phyloP scores from a whole-genome alignment of 2,113 vertebrate genomes.

The Centrocercus urophasianus region DNA sequence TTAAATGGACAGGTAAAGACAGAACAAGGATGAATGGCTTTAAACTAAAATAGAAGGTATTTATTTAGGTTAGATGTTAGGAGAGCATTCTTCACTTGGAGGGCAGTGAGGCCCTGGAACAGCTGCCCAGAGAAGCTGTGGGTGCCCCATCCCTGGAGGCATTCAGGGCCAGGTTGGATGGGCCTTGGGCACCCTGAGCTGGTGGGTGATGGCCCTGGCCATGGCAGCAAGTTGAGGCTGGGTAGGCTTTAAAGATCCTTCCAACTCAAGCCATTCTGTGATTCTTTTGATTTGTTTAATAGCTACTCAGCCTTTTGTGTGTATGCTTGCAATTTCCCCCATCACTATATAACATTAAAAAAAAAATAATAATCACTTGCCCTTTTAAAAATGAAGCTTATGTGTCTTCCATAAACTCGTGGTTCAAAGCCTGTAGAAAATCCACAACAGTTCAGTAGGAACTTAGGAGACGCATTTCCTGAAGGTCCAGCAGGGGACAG shows the following conservation, averaged over 20 bases:
- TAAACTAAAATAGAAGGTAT: neutral
- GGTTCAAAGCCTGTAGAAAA: neutral
- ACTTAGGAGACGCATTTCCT: neutral
- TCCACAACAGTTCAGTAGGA: neutral
- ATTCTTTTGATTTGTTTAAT: neutral
- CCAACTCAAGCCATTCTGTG: neutral
- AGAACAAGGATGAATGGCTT: neutral
- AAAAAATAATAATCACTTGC: accelerated
- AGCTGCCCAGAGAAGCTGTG: neutral
- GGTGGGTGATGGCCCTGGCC: neutral
- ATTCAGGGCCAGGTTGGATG: neutral
- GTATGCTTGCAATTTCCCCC: neutral
- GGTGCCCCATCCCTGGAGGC: too few relatives aligned
- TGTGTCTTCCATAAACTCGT: accelerated
- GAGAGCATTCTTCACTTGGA: neutral
- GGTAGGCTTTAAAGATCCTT: neutral
- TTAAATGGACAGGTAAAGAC: neutral
- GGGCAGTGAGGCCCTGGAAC: neutral
- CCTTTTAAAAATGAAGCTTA: neutral
- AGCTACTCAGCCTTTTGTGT: neutral
- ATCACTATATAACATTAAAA: neutral
- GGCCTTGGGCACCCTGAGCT: neutral
- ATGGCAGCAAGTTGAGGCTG: neutral
- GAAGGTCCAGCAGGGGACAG: too few relatives aligned
- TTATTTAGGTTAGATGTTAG: neutral